Base-by-base conservation (phyloP, 2,113 vertebrate species). In the Muntiacus muntjak region DNA sequence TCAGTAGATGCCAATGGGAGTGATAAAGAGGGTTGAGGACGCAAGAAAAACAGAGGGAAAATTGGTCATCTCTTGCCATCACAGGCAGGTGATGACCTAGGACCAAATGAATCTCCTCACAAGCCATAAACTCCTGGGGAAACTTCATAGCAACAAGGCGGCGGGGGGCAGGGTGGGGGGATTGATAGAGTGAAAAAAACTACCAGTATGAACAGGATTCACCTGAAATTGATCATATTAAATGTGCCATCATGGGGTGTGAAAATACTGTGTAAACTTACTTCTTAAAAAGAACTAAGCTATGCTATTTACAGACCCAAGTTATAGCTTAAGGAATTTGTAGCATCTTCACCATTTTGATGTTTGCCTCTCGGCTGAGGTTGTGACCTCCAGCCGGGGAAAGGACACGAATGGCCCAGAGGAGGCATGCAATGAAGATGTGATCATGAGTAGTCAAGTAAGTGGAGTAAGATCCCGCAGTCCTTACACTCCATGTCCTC, bases 281-380 rank as follows among this genome's bases (percentile, higher is more conserved):
- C 52, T 94, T 62, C 45, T 33, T 71, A 54, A 89, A 92, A 12
- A 93, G 93, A 90, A 78, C 33, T 81, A 85, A 89, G 16, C 10
- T 2, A 36, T 15, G 84, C 50, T 45, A 87, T 94, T 40, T 79
- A 45, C 36, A 25, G 57, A 60, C 43, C 60, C 52, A 7, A 67
- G 19, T 58, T 88, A 50, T 8, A 7, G 14, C 28, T 90, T 74
- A 43, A 43, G 33, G 15, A 86, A 45, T 89, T 17, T 58, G 54
- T 78, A 54, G 33, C 5, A 85, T 74, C 55, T 78, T 87, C 7
- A 84, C 17, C 36, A 25, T 76, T 96, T 84, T 78, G 13, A 92
- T 45, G 43, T 28, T 91, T 21, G 47, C 9, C 40, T 86, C 58
- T 47, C 25, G 30, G 26, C 33, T 86, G 76, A 90, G 58, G 26